A percentile compares a stretch with the other conserved stretches of the same genome.
phyloP scores from a whole-genome alignment of 2,113 vertebrate genomes.

The Rutilus rutilus region DNA sequence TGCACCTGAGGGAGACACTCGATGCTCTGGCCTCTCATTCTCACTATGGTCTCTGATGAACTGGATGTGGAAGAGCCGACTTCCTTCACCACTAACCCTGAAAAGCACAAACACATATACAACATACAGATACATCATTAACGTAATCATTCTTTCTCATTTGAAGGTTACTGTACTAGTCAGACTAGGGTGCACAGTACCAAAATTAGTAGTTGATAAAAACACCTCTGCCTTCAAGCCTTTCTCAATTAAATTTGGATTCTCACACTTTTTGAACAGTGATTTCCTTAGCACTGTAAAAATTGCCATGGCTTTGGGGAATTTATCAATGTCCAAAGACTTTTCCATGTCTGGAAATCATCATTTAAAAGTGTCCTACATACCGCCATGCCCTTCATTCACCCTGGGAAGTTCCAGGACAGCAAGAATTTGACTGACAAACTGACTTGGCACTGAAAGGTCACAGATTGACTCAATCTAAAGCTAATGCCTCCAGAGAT shows the following conservation, averaged over 20 bases:
- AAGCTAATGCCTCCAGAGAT: not conserved
- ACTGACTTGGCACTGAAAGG: not conserved
- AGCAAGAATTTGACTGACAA: not conserved
- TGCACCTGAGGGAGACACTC: constrained; percentile 96
- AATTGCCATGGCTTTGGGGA: not conserved
- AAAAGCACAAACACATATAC: constrained; percentile 1
- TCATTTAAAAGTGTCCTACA: not conserved
- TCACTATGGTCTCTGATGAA: constrained; percentile 96
- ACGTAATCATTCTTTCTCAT: not conserved
- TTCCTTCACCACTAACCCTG: constrained; percentile 95
- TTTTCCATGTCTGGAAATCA: not conserved
- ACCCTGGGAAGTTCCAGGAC: not conserved
- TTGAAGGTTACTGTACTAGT: not conserved
- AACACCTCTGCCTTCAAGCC: not conserved
- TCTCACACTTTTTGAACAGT: not conserved
- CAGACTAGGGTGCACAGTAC: not conserved
- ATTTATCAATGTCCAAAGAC: not conserved
- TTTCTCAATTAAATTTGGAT: not conserved
- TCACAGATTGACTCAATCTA: not conserved
- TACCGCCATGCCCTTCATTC: not conserved
- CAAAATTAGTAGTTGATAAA: not conserved
- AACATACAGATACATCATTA: not conserved
- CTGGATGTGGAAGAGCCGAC: constrained; percentile 95
- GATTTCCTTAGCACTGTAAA: not conserved
- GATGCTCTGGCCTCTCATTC: constrained; percentile 94